Evolutionary conservation across 2,888 invertebrate genomes (phyloP), one percentile per base, ranked within the genome.

Genomic region (Drosophila nr. perissopoda): DNA sequence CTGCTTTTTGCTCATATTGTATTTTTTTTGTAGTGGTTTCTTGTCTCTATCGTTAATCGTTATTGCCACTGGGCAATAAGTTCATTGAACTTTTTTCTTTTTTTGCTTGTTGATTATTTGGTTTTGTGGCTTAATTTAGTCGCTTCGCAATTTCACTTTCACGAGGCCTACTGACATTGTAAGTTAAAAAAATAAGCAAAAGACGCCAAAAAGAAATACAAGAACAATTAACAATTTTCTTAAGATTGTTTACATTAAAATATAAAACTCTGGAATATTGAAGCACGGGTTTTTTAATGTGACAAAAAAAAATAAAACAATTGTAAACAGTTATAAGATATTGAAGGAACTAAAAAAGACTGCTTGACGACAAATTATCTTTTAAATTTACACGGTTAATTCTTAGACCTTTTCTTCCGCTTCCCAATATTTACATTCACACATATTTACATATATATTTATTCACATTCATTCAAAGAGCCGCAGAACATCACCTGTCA

Each of bases 41-140:
- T 70, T 75, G 65, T 59, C 52, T 69, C 58, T 84, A 49, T 81
- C 49, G 68, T 83, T 81, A 65, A 49, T 81, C 54, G 65, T 83
- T 81, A 65, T 65, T 68, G 88, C 84, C 82, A 83, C 79, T 82
- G 84, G 88, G 73, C 64, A 89, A 89, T 82, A 84, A 82, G 84
- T 84, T 84, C 89, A 67, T 79, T 87, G 88, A 84, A 89, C 84
- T 75, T 69, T 68, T 61, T 46, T 65, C 65, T 88, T 73, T 69
- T 61, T 74, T 79, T 65, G 59, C 49, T 70, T 62, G 67, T 77
- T 88, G 74, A 68, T 87, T 84, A 70, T 76, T 83, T 70, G 68
- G 66, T 76, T 83, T 72, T 69, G 66, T 63, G 46, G 53, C 58
- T 78, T 65, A 54, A 59, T 68, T 78, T 72, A 72, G 80, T 80